Base-by-base conservation (phyloP, 2,888 invertebrate species). In the Yponomeuta malinellus region DNA sequence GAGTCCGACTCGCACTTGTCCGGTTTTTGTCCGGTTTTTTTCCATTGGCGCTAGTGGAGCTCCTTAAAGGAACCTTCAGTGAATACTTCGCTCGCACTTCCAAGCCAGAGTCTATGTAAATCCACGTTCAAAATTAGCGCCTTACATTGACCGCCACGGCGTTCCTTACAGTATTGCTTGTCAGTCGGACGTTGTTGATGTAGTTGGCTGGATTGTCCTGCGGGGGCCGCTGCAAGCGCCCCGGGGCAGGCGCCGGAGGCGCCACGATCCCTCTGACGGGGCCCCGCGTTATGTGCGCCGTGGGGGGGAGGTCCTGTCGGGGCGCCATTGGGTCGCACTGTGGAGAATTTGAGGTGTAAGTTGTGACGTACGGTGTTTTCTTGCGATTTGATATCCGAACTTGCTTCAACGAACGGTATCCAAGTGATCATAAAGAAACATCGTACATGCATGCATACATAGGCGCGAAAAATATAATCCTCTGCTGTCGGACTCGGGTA, bases 191-290 rank as follows among this genome's bases (percentile, higher is more conserved):
- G n/a, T 84, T 80, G 74, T 82, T 79, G 71, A 89, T 82, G 79
- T 90, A 90, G 70, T 74, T 80, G 1, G 84, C 77, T 6, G 91
- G 91, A 79, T 90, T 80, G 77, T 91, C 91, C 74, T 90, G 90
- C 1, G 90, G 90, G 69, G 91, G 90, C 10, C 90, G 81, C 80
- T 91, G 91, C 70, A 86, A 77, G 74, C 91, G 85, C 4, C 91
- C 90, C 0, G 89, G 90, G 1, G 83, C 76, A 1, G 90, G 90
- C 0, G 90, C 88, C 23, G 86, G 87, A 43, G 88, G 84, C 6
- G 82, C 79, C 73, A 83, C 77, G 69, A 76, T 77, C n/a, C 33
- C 23, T 37, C 33, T 10, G 3, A 43, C 15, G 37, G 70, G 70
- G 2, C 52, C 52, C 9, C n/a, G 43, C 43, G 71, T 69, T 15